Conservation (phyloP, 2,797 vertebrate genomes). For the Alectoris magna region DNA sequence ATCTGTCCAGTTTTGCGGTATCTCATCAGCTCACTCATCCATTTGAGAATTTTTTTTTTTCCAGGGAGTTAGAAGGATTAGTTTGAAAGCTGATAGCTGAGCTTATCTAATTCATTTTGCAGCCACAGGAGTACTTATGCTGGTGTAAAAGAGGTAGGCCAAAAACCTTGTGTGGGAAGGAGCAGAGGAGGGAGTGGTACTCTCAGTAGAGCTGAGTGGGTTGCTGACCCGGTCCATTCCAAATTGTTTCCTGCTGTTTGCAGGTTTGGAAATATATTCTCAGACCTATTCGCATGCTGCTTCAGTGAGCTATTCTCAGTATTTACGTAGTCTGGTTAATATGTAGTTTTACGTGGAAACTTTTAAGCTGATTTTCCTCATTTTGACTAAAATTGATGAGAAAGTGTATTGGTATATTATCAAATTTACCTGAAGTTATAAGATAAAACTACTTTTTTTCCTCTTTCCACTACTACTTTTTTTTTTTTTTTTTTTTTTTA, state of each 20-base stretch:
- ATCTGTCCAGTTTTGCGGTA: slow-evolving; percentile 58
- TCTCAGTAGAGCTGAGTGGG: rapidly evolving
- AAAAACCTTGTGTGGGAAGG: neutral
- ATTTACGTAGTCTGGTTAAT: neutral
- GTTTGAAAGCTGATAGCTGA: slow-evolving; percentile 40
- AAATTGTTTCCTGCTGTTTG: neutral
- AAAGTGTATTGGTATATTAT: neutral
- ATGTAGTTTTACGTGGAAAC: neutral
- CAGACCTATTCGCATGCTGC: neutral
- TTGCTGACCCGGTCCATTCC: neutral
- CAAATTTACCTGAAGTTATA: too few relatives aligned
- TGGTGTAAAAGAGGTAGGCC: neutral
- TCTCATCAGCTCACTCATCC: slow-evolving; percentile 46
- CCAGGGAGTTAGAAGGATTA: slow-evolving; percentile 9
- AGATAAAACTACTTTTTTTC: neutral
- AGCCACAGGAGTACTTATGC: neutral
- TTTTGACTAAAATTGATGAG: neutral
- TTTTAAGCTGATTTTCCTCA: neutral
- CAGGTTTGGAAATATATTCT: neutral
- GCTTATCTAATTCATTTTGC: slow-evolving; percentile 14
- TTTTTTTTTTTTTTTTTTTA: too few relatives aligned
- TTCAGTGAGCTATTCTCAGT: too few relatives aligned
- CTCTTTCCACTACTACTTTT: neutral
- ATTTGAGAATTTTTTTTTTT: slow-evolving; percentile 13
- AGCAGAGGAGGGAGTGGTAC: neutral